Percentiles rank a stretch among this genome's conserved stretches.
Evolutionary conservation across 2,888 invertebrate species (phyloP).

Genomic region (Girardia tigrina): DNA sequence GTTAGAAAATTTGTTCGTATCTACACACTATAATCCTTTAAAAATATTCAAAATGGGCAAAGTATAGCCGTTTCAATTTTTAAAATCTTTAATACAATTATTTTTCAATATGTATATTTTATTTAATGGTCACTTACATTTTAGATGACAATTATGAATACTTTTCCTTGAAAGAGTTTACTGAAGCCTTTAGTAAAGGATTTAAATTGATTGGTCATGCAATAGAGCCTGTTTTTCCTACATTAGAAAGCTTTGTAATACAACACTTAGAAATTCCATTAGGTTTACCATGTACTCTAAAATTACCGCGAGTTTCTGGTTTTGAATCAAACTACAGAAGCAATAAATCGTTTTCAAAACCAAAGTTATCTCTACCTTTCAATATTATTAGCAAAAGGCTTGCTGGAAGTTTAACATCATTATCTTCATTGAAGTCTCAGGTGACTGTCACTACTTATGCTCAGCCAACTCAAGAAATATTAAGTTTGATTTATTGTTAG

Average conservation of each 20-base stretch:
- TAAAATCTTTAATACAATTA: too few relatives aligned
- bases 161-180: constrained; percentile 1
- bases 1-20: too few relatives aligned
- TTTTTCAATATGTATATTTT: neutral
- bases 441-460: neutral
- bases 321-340: neutral
- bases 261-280: neutral
- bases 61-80: too few relatives aligned
- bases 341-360: neutral
- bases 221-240: neutral
- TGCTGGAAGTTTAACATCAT: neutral
- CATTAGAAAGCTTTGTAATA: neutral
- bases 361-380: neutral
- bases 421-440: neutral
- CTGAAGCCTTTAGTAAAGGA: neutral
- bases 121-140: neutral
- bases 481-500: too few relatives aligned
- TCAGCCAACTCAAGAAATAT: neutral
- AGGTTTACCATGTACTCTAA: neutral
- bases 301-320: neutral
- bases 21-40: too few relatives aligned
- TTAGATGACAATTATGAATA: constrained; percentile 17
- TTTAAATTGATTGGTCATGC: neutral
- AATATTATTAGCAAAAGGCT: neutral
- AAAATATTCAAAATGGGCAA: too few relatives aligned